These are phyloP conservation scores for Sinella curviseta DNA, from an alignment of 1,140 invertebrate species.

Conservation along the genomic window DNA sequence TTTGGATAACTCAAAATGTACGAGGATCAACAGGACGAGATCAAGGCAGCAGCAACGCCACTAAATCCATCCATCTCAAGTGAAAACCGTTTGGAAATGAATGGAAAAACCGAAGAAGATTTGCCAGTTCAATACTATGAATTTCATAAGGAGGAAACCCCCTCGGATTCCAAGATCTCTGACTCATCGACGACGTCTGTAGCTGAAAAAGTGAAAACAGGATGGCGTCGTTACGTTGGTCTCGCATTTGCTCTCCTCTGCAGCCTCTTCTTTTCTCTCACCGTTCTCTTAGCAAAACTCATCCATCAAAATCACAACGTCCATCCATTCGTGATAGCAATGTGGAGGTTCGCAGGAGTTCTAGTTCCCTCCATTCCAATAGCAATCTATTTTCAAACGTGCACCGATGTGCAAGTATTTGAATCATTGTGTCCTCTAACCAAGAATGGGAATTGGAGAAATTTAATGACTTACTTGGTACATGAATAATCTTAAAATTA, in stretches of 20 bases:
- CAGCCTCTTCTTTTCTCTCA: constrained; percentile 6
- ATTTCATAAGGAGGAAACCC: no score
- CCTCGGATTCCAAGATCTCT: no score
- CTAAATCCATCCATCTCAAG: no score
- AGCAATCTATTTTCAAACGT: constrained; percentile 12
- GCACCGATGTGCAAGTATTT: not conserved
- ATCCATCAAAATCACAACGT: not conserved
- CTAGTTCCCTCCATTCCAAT: constrained; percentile 11
- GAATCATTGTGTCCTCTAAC: not conserved
- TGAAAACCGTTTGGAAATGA: no score
- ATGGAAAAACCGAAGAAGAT: no score
- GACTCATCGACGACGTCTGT: no score
- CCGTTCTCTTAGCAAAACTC: constrained; percentile 1
- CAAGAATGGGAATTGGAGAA: not conserved
- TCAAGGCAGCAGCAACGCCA: no score
- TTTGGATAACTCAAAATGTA: no score
- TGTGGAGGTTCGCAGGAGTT: constrained; percentile 15
- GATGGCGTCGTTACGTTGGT: constrained; percentile 6
- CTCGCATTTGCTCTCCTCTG: not conserved
- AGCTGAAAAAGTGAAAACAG: no score
- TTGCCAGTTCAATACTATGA: no score
- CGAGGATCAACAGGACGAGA: no score
- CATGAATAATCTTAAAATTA: not conserved
- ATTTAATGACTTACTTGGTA: not conserved
- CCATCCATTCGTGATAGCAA: constrained; percentile 10